Evolutionary conservation across 1,140 invertebrate genomes (phyloP).

Genomic region (Brachionus plicatilis): DNA sequence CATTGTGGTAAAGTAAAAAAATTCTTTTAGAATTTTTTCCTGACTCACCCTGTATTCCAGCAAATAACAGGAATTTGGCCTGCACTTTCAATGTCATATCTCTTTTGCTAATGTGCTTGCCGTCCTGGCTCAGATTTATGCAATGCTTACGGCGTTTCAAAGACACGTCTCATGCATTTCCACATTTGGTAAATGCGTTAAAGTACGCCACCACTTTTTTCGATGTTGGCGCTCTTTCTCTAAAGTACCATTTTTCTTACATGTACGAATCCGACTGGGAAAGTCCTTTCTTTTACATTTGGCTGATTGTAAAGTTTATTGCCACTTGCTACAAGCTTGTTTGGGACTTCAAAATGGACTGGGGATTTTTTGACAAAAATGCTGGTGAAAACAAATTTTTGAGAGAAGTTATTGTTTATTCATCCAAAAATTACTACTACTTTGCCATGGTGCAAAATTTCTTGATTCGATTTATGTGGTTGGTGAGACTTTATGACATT

Average conservation of each 20-base stretch:
- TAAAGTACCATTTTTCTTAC: conserved; percentile 54
- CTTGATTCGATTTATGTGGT: conserved; percentile 84
- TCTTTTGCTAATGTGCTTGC: conserved; percentile 58
- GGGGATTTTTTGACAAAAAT: conserved; percentile 85
- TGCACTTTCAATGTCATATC: background rate
- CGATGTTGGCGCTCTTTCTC: conserved; percentile 48
- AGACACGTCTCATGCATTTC: conserved; percentile 71
- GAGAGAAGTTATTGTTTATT: conserved; percentile 65
- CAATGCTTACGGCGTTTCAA: conserved; percentile 89
- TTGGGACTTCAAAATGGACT: conserved; percentile 98
- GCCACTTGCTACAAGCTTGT: conserved; percentile 78
- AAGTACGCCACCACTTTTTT: conserved; percentile 98
- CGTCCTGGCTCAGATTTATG: conserved; percentile 93
- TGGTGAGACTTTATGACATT: conserved; percentile 63
- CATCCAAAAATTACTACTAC: conserved; percentile 74
- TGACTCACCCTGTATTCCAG: background rate
- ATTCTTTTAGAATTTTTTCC: background rate
- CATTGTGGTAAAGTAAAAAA: background rate
- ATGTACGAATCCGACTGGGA: conserved; percentile 35
- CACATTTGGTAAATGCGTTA: conserved; percentile 90
- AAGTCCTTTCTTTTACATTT: conserved; percentile 40
- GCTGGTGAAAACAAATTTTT: conserved; percentile 71
- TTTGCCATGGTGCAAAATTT: conserved; percentile 94
- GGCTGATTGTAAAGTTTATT: conserved; percentile 63
- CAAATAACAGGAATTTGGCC: background rate